A percentile compares a stretch with the other conserved stretches of the same genome.
Evolutionary conservation across 2,113 vertebrate species (phyloP).

Genomic region (Nicator chloris): DNA sequence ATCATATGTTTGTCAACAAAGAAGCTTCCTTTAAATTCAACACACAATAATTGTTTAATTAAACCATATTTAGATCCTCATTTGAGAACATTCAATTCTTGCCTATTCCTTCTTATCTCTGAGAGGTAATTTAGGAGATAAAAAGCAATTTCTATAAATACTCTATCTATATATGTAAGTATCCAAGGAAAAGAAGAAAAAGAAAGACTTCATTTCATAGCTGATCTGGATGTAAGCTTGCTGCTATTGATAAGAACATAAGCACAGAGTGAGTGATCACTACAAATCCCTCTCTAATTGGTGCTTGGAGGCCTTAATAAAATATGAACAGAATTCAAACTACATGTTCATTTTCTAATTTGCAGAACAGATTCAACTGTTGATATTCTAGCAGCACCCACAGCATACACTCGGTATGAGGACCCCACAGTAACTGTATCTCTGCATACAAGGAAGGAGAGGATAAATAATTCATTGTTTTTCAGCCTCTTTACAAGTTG

Average conservation of each 20-base stretch:
- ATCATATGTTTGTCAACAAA: slow-evolving; percentile 48
- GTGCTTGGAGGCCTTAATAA: not conserved
- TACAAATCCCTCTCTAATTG: slow-evolving; percentile 46
- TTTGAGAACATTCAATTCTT: slow-evolving; percentile 32
- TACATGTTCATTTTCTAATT: slow-evolving; percentile 5
- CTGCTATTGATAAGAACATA: slow-evolving; percentile 38
- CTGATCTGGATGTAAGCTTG: slow-evolving; percentile 47
- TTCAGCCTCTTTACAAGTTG: not conserved
- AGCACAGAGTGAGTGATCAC: slow-evolving; percentile 6
- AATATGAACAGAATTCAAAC: not conserved
- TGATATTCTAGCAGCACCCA: not conserved
- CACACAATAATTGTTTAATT: slow-evolving; percentile 48
- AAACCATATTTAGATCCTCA: slow-evolving; percentile 18
- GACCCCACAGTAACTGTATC: not conserved
- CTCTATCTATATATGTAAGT: not conserved
- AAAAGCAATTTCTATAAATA: slow-evolving; percentile 43
- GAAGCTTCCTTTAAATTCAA: slow-evolving; percentile 17
- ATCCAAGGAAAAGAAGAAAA: slow-evolving; percentile 10
- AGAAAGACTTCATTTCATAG: slow-evolving; percentile 19
- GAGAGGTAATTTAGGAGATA: slow-evolving; percentile 44
- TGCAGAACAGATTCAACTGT: not conserved
- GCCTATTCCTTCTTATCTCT: slow-evolving; percentile 20
- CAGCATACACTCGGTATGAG: not conserved
- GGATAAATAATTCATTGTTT: not conserved
- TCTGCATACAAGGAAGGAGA: not conserved